Evolutionary conservation across 2,888 invertebrate species (phyloP), one percentile per base, ranked within the genome.

Genomic region (Agrilus mali): DNA sequence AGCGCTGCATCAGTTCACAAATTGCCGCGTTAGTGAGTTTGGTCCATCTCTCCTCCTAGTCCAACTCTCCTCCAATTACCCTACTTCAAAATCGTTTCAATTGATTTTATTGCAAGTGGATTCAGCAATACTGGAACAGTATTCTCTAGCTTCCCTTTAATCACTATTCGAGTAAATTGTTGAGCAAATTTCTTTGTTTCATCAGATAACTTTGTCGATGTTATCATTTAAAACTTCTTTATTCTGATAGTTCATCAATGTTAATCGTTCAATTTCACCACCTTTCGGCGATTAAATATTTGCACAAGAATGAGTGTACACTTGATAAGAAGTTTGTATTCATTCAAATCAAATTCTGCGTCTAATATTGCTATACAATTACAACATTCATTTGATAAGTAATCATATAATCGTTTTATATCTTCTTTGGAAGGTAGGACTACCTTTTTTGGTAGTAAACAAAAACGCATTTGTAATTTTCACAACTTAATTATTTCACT

Each of bases 281-380:
- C 50, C 46, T 42, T 14, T 16, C 48, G 41, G 39, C 50, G 35
- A 36, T 52, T 52, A 36, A 51, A 52, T 4, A 50, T 17, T 31
- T 46, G 48, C 12, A 53, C n/a, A 1, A 43, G 42, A 14, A 47
- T 48, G 12, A 53, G 33, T n/a, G 49, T 47, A 7, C 36, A 33
- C 17, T 41, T 17, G 15, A 43, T 33, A 22, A 53, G 27, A 15
- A 35, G 14, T 27, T 34, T 46, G 45, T 50, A 51, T 7, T n/a
- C 38, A 17, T 44, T 16, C 15, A 22, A 31, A 31, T 32, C 31
- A 40, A 50, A 48, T 15, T 38, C 32, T 33, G 20, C 20, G 13
- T 36, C 17, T 33, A 48, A 33, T 15, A 27, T 34, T 4, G 20
- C n/a, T 32, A 22, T 40, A 35, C 27, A 33, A 17, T 41, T 22